Evolutionary conservation across 1,140 invertebrate species (phyloP).

Genomic region (Triops longicaudatus): DNA sequence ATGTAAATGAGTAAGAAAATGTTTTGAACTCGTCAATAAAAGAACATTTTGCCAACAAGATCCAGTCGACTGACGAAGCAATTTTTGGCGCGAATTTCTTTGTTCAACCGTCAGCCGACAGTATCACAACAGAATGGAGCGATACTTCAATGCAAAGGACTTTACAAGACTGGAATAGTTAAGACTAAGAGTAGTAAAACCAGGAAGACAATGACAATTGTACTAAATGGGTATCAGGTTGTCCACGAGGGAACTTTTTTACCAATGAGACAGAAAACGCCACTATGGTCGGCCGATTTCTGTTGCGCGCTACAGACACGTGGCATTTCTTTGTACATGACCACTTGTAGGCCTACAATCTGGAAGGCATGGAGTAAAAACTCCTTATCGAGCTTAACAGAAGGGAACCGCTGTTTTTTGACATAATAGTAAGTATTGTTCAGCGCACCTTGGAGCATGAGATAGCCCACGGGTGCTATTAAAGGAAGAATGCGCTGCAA

Average conservation of each 20-base stretch:
- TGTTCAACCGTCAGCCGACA: too few species aligned
- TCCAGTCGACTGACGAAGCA: too few species aligned
- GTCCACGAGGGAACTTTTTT: conserved; percentile 6
- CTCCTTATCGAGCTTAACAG: background rate
- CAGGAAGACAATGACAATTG: too few species aligned
- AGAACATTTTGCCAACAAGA: too few species aligned
- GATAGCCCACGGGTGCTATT: background rate
- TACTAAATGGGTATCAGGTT: background rate
- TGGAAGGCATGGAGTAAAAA: background rate
- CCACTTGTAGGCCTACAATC: background rate
- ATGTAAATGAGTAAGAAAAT: too few species aligned
- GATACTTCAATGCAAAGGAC: too few species aligned
- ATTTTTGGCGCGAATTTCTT: too few species aligned
- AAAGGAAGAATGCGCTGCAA: background rate
- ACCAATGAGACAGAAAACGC: conserved; percentile 12
- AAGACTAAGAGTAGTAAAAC: too few species aligned
- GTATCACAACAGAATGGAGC: too few species aligned
- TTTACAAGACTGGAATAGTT: too few species aligned
- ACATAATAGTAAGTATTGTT: conserved; percentile 17
- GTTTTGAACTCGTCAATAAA: too few species aligned
- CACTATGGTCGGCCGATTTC: conserved; percentile 16
- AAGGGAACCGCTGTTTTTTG: conserved; percentile 18
- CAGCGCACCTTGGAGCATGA: conserved; percentile 18
- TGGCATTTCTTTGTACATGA: conserved; percentile 16
- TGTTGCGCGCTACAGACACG: conserved; percentile 4